Conservation (phyloP, 2,888 invertebrate genomes). For the Sarcophaga rosellei region DNA sequence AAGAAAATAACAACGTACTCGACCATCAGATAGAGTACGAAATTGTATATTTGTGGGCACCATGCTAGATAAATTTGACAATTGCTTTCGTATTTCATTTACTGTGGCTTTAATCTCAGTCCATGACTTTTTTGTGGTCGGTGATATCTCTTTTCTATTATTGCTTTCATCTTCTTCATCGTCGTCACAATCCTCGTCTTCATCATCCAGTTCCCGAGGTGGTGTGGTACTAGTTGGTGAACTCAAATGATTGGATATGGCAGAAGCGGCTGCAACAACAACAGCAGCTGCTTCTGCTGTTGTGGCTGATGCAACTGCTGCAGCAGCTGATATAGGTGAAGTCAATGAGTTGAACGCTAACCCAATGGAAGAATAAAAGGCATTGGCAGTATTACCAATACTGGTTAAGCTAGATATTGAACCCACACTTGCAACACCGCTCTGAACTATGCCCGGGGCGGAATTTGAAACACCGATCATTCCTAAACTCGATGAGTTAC, state of each 20-base stretch:
- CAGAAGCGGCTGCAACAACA: constrained; percentile 77
- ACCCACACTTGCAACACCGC: constrained; percentile 61
- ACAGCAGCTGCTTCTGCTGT: constrained; percentile 75
- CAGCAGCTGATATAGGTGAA: constrained; percentile 78
- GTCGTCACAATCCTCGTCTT: constrained; percentile 75
- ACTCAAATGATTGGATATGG: constrained; percentile 78
- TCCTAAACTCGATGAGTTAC: constrained; percentile 65
- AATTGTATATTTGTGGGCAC: constrained; percentile 92
- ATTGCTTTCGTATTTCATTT: constrained; percentile 89
- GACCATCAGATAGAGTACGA: constrained; percentile 88
- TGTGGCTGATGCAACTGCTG: constrained; percentile 77
- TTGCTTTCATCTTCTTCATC: constrained; percentile 75
- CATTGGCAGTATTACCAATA: constrained; percentile 78
- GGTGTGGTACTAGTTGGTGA: constrained; percentile 78
- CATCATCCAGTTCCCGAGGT: constrained; percentile 72
- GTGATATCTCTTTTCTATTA: constrained; percentile 75
- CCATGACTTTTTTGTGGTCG: constrained; percentile 84
- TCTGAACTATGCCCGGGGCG: constrained; percentile 75
- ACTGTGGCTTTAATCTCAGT: constrained; percentile 90
- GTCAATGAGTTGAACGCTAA: constrained; percentile 78
- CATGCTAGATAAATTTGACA: constrained; percentile 90
- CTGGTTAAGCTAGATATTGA: constrained; percentile 77
- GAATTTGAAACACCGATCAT: constrained; percentile 63
- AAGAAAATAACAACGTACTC: constrained; percentile 93
- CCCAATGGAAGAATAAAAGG: constrained; percentile 78